Evolutionary conservation across 2,113 vertebrate genomes (phyloP), one percentile per base, ranked within the genome.

Genomic region (Silurus glanis): DNA sequence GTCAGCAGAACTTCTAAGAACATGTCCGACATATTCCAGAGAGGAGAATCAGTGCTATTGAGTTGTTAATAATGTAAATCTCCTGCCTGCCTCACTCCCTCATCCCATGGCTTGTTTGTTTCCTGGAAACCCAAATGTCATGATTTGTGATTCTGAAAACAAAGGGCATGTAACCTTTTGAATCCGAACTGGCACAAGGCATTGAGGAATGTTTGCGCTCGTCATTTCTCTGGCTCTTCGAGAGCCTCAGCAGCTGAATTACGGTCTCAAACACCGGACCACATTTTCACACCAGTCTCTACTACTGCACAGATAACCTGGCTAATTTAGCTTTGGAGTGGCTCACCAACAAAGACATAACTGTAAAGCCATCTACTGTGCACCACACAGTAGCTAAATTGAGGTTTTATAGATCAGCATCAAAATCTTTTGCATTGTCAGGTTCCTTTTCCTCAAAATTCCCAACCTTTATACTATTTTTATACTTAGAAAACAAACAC

Each of bases 81-180:
- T 45, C 14, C 17, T 6, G 37, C 56, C 28, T 47, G 53, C 56
- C 69, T 67, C 61, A 13, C 23, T 56, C 74, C 78, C 58, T 85
- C 61, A 62, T 87, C 87, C 53, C 80, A 83, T 84, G 92, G 90
- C 93, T 92, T 89, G 91, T 92, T 75, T 76, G 83, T 49, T 91
- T 94, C 92, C 86, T 88, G 90, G 89, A 93, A 95, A 95, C 91
- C 62, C 89, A 91, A 89, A 92, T 87, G 89, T 85, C 90, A 95
- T 94, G 93, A 94, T 69, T 94, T 92, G 90, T 89, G 86, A 83
- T 87, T 92, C n/a, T 69, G 91, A 92, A 92, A 94, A 93, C 92
- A 92, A 85, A 69, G 64, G 75, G 88, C 80, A 84, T 85, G 87
- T 25, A 83, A 80, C 89, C 88, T 90, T 37, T 86, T 91, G 89